Base-by-base conservation (phyloP, 2,888 invertebrate genomes). In the Tupiocoris notatus region DNA sequence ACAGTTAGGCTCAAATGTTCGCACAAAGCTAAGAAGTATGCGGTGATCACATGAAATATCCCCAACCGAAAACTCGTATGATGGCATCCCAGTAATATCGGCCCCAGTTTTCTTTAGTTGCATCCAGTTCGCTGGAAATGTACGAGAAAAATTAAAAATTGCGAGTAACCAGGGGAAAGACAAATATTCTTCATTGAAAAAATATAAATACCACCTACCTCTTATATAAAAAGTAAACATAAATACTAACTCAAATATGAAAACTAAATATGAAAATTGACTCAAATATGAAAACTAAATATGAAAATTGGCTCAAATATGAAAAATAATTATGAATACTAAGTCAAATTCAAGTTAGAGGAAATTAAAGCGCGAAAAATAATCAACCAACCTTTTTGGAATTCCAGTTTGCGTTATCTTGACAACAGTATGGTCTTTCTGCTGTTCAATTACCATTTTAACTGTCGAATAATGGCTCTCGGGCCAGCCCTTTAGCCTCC, bases 401-500 rank as follows among this genome's bases (percentile, higher is more conserved):
- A 99, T 92, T 65, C 93, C 91, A 1, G 88, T 89, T 84, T 98
- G 98, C 59, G 87, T 89, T 66, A 99, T 84, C 59, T 86, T 88
- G 78, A 99, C 89, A 83, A 92, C 88, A 0, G 98, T 98, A 82
- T 92, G 91, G 83, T 96, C 96, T 21, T 90, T 92, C 88, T 92
- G 93, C 85, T 98, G 94, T 24, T 90, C 88, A 80, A 99, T 90
- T 74, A 88, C 88, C 78, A 99, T 90, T 3, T 89, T 90, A 70
- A 98, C 98, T 80, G 88, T 89, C 0, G 98, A 98, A 85, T 88
- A 94, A 85, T 98, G 96, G 56, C 91, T 94, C 0, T 88, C 88
- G 0, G 98, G 96, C 97, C 98, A 99, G 79, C 92, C 91, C 85
- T 95, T 97, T 83, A 94, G 91, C 82, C 98, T 88, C 99, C 99